Evolutionary conservation across 2,797 vertebrate genomes (phyloP).

Genomic region (Sciaenops ocellatus): DNA sequence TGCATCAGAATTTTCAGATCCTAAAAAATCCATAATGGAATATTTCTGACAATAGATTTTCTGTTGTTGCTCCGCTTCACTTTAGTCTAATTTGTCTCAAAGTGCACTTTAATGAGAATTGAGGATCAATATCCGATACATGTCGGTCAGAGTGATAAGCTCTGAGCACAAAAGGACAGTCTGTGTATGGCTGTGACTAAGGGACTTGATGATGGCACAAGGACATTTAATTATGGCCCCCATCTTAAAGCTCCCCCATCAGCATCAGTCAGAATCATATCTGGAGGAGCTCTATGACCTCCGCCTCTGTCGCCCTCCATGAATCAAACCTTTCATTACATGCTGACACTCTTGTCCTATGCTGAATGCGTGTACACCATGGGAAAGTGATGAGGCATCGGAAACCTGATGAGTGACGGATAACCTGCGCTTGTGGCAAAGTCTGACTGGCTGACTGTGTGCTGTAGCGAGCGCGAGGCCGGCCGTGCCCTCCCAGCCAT

Average conservation of each 20-base stretch:
- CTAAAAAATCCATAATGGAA: slow-evolving; percentile 67
- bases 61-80: slow-evolving; percentile 31
- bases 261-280: slow-evolving; percentile 80
- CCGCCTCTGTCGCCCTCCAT: slow-evolving; percentile 78
- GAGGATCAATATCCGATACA: slow-evolving; percentile 29
- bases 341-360: slow-evolving; percentile 74
- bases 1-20: slow-evolving; percentile 70
- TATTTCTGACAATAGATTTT: slow-evolving; percentile 60
- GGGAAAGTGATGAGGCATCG: slow-evolving; percentile 76
- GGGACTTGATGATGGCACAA: slow-evolving; percentile 64
- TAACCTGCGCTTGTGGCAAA: slow-evolving; percentile 69
- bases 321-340: slow-evolving; percentile 82
- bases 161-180: slow-evolving; percentile 8
- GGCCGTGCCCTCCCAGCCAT: slow-evolving; percentile 56
- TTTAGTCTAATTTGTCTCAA: slow-evolving; percentile 41
- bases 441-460: slow-evolving; percentile 38
- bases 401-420: slow-evolving; percentile 78
- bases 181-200: slow-evolving; percentile 23
- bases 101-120: slow-evolving; percentile 27
- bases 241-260: slow-evolving; percentile 75
- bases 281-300: slow-evolving; percentile 81
- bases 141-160: slow-evolving; percentile 25
- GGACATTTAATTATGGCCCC: slow-evolving; percentile 71
- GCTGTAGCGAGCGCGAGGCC: slow-evolving; percentile 12
- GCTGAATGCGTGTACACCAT: slow-evolving; percentile 55